Evolutionary conservation across 2,797 vertebrate genomes (phyloP).

Genomic region (Miichthys miiuy): DNA sequence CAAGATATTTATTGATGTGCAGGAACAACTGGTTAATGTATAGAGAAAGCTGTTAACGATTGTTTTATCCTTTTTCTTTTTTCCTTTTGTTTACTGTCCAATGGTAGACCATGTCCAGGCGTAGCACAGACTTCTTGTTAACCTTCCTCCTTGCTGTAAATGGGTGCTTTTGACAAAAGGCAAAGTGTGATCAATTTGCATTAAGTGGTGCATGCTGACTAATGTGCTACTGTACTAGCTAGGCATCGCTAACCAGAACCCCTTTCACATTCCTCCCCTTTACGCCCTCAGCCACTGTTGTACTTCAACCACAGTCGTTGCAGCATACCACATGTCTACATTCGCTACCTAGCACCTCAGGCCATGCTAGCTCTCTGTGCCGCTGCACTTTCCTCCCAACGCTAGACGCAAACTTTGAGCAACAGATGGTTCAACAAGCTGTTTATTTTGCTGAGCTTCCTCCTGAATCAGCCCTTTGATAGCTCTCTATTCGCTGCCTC

Average conservation of each 20-base stretch:
- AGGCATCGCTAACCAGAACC: constrained; percentile 59
- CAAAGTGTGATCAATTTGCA: constrained; percentile 63
- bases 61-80: constrained; percentile 54
- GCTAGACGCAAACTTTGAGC: constrained; percentile 57
- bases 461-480: constrained; percentile 29
- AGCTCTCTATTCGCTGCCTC: constrained; percentile 27
- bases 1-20: constrained; percentile 89
- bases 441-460: constrained; percentile 51
- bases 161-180: constrained; percentile 63
- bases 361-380: constrained; percentile 20
- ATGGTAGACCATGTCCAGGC: constrained; percentile 68
- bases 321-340: constrained; percentile 39
- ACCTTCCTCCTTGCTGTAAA: constrained; percentile 76
- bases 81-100: constrained; percentile 54
- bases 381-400: constrained; percentile 36
- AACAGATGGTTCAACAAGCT: constrained; percentile 65
- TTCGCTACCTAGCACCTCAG: constrained; percentile 23
- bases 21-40: constrained; percentile 85
- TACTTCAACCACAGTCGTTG: constrained; percentile 27
- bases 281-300: constrained; percentile 45
- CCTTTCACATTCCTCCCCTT: constrained; percentile 73
- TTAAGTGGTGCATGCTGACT: constrained; percentile 75
- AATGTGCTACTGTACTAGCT: constrained; percentile 70
- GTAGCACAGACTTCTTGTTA: constrained; percentile 57
- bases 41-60: constrained; percentile 77